A percentile compares a stretch with the other conserved stretches of the same genome.
Evolutionary conservation across 2,113 vertebrate genomes (phyloP).

Genomic region (Climacteris rufus): DNA sequence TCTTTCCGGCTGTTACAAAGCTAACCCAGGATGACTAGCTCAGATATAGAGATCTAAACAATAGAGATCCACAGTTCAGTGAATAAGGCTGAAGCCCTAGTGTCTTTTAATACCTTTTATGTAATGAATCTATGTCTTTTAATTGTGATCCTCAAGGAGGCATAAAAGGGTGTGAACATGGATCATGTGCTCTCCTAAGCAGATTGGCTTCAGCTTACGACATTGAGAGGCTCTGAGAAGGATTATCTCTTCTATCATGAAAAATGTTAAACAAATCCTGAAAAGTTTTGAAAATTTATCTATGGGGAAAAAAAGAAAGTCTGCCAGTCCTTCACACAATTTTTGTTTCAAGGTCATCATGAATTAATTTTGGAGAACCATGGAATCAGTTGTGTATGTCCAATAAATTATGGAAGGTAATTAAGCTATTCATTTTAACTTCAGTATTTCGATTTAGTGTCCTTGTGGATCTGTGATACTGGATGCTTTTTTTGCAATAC

Average conservation of each 20-base stretch:
- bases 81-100: background rate
- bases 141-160: background rate
- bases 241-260: background rate
- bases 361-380: slow-evolving; percentile 31
- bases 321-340: background rate
- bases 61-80: background rate
- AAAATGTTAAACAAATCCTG: background rate
- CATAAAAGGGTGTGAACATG: background rate
- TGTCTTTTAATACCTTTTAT: background rate
- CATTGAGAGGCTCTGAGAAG: background rate
- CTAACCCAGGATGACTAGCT: background rate
- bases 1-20: background rate
- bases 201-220: background rate
- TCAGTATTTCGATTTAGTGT: background rate
- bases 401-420: slow-evolving; percentile 52
- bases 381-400: slow-evolving; percentile 41
- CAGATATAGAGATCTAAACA: background rate
- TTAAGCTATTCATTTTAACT: slow-evolving; percentile 53
- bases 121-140: background rate
- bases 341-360: slow-evolving; percentile 1
- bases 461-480: background rate
- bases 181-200: background rate
- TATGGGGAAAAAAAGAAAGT: background rate
- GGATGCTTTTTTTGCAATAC: background rate
- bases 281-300: background rate